Evolutionary conservation across 2,797 vertebrate genomes (phyloP).

Genomic region (Pseudopleuronectes americanus): DNA sequence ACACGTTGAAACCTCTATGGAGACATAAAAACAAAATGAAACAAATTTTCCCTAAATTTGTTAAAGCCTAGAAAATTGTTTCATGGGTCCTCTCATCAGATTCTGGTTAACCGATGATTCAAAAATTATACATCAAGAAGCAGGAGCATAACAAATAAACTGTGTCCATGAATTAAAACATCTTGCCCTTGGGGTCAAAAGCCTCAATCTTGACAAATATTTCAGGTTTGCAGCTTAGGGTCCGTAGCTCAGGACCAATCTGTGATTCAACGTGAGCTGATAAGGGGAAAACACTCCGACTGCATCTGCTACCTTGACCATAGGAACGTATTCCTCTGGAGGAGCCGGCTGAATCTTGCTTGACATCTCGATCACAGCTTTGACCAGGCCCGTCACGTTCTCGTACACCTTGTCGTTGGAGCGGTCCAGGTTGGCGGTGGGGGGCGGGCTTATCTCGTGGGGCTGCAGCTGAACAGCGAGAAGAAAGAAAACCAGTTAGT

Average conservation of each 20-base stretch:
- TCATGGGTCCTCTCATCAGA: too few relatives aligned
- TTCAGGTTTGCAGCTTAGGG: not conserved
- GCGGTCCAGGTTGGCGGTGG: conserved; percentile 97
- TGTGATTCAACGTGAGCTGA: not conserved
- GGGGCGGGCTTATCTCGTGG: conserved; percentile 97
- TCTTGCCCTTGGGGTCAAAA: not conserved
- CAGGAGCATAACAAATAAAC: not conserved
- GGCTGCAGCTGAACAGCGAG: conserved; percentile 89
- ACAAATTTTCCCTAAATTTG: too few relatives aligned
- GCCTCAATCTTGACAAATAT: too few relatives aligned
- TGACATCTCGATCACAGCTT: conserved; percentile 99
- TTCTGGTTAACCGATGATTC: not conserved
- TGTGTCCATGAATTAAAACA: not conserved
- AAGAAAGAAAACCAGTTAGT: conserved; percentile 22
- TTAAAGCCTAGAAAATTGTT: too few relatives aligned
- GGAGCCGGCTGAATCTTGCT: conserved; percentile 98
- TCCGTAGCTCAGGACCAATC: not conserved
- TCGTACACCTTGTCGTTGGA: conserved; percentile 99
- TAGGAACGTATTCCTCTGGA: conserved; percentile 96
- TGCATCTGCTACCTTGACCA: conserved; percentile 93
- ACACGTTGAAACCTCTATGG: too few relatives aligned
- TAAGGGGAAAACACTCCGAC: not conserved
- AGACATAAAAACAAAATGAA: not conserved
- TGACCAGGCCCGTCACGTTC: conserved; percentile 97
- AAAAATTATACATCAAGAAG: not conserved